Conservation (phyloP, 92 coral and sea anemone genomes). For the Umimayanthus kanabou region DNA sequence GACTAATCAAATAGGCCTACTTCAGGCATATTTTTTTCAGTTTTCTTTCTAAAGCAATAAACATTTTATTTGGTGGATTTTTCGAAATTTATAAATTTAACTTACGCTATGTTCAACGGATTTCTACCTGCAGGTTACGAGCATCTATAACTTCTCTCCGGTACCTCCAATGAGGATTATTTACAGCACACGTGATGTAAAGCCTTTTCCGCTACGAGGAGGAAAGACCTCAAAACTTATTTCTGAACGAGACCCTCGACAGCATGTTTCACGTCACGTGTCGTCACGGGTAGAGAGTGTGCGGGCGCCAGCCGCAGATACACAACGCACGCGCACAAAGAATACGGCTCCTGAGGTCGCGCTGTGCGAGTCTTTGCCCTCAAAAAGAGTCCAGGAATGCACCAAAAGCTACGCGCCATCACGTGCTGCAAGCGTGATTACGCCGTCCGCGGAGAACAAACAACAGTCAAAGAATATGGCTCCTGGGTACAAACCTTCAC, state of each 20-base stretch:
- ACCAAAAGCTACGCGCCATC: neutral
- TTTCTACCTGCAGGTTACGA: neutral
- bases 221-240: neutral
- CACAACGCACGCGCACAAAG: neutral
- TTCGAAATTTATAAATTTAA: too few relatives aligned
- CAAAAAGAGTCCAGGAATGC: neutral
- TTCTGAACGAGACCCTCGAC: constrained; percentile 7
- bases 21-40: too few relatives aligned
- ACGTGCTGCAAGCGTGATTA: neutral
- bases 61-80: too few relatives aligned
- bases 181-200: constrained; percentile 32
- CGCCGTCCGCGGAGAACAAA: neutral
- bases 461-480: neutral
- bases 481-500: constrained; percentile 3
- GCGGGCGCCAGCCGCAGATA: neutral
- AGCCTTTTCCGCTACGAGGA: constrained; percentile 19
- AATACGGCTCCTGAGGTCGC: neutral
- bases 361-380: neutral
- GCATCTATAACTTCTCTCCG: neutral
- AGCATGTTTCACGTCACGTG: neutral
- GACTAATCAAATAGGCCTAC: too few relatives aligned
- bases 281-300: constrained; percentile 9
- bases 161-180: constrained; percentile 5
- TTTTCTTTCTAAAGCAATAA: too few relatives aligned
- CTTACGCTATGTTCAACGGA: neutral